Evolutionary conservation across 2,113 vertebrate species (phyloP).

Genomic region (Pelvicachromis taeniatus): DNA sequence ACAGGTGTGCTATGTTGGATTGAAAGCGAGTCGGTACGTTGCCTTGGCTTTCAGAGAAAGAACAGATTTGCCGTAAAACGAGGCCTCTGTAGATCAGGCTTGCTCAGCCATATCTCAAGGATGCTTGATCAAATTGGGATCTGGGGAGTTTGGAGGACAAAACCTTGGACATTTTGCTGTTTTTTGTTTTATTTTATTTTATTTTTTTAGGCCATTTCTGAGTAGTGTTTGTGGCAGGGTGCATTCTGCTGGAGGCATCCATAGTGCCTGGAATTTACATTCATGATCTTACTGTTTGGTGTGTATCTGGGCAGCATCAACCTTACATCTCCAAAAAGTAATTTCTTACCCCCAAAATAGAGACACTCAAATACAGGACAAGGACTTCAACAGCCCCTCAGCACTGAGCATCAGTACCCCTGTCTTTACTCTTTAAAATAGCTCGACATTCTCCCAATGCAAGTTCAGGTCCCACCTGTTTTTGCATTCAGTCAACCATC

Average conservation of each 20-base stretch:
- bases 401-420: not conserved
- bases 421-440: conserved; percentile 10
- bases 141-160: not conserved
- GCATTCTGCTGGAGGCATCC: not conserved
- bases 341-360: not conserved
- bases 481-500: conserved; percentile 16
- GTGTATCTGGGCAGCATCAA: not conserved
- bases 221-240: not conserved
- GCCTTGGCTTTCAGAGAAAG: not conserved
- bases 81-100: not conserved
- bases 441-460: conserved; percentile 25
- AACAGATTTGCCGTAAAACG: not conserved
- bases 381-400: not conserved
- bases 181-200: too few species aligned
- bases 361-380: not conserved
- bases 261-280: not conserved
- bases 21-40: not conserved
- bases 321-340: not conserved
- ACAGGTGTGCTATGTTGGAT: not conserved
- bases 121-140: not conserved
- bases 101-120: not conserved
- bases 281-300: not conserved
- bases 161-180: not conserved
- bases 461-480: conserved; percentile 35
- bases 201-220: not conserved